These are phyloP conservation scores for Scartelaos histophorus DNA, from an alignment of 2,113 vertebrate species.

Conservation along the genomic window DNA sequence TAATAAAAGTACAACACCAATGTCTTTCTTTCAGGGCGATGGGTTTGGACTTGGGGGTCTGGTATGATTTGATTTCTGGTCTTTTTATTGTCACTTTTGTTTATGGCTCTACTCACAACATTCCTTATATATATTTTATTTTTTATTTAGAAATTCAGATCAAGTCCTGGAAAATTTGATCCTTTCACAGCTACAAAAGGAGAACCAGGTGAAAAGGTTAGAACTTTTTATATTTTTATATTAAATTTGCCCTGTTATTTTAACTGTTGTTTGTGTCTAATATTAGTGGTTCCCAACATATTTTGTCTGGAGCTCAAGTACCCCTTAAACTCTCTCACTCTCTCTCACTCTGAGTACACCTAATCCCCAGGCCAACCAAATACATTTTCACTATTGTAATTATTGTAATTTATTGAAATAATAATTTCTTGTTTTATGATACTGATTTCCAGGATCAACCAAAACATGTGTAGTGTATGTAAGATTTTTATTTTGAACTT, in stretches of 20 bases:
- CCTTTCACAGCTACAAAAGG: constrained; percentile 81
- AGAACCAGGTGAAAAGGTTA: constrained; percentile 85
- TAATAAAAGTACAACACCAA: neutral
- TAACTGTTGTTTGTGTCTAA: neutral
- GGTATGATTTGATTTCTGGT: constrained; percentile 61
- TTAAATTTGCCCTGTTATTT: neutral
- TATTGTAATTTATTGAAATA: no score
- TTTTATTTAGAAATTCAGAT: constrained; percentile 58
- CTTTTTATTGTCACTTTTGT: neutral
- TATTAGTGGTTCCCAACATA: neutral
- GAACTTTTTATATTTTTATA: constrained; percentile 16
- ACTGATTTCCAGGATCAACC: no score
- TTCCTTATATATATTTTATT: neutral
- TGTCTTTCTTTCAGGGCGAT: constrained; percentile 46
- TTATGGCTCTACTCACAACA: neutral
- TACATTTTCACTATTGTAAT: no score
- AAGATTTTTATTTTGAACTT: no score
- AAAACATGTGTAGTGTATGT: no score
- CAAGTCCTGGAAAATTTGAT: constrained; percentile 65
- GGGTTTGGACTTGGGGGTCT: constrained; percentile 70
- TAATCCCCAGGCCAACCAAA: no score
- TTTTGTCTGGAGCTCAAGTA: neutral
- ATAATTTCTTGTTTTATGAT: no score
- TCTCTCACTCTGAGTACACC: no score
- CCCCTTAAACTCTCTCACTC: no score